phyloP scores from a whole-genome alignment of 1,140 invertebrate species.

The Papilio aristodemus region DNA sequence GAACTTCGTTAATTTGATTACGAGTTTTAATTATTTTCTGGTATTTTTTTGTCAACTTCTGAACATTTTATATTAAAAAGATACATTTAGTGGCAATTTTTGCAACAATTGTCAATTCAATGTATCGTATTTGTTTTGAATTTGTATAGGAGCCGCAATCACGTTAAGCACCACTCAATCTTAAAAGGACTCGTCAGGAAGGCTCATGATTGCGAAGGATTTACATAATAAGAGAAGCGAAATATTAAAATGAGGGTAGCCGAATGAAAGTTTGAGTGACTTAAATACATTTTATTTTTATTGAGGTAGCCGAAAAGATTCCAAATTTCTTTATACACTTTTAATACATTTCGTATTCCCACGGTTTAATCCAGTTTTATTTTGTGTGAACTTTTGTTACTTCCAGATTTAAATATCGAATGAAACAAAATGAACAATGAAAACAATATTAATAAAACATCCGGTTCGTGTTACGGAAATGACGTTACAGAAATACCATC shows the following conservation, averaged over 20 bases:
- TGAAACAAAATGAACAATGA: background rate
- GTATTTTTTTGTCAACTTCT: too few relatives aligned
- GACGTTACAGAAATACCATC: background rate
- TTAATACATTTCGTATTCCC: background rate
- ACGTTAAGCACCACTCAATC: constrained; percentile 24
- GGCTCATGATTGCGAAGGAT: constrained; percentile 34
- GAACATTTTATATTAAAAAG: background rate
- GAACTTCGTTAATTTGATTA: too few relatives aligned
- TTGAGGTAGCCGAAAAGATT: background rate
- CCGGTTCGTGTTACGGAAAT: background rate
- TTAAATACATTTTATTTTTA: constrained; percentile 34
- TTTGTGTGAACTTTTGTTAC: background rate
- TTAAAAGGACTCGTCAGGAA: constrained; percentile 8
- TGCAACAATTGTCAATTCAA: constrained; percentile 1
- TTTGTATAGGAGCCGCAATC: constrained; percentile 18
- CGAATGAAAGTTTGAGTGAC: constrained; percentile 32
- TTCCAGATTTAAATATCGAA: background rate
- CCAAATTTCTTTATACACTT: background rate
- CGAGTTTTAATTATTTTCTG: too few relatives aligned
- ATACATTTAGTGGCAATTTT: background rate
- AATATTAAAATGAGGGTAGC: constrained; percentile 30
- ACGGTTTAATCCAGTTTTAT: background rate
- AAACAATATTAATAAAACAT: background rate
- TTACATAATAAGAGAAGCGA: constrained; percentile 37
- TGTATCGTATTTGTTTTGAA: constrained; percentile 16